phyloP scores from a whole-genome alignment of 2,888 invertebrate species.

The Meloe dianella region DNA sequence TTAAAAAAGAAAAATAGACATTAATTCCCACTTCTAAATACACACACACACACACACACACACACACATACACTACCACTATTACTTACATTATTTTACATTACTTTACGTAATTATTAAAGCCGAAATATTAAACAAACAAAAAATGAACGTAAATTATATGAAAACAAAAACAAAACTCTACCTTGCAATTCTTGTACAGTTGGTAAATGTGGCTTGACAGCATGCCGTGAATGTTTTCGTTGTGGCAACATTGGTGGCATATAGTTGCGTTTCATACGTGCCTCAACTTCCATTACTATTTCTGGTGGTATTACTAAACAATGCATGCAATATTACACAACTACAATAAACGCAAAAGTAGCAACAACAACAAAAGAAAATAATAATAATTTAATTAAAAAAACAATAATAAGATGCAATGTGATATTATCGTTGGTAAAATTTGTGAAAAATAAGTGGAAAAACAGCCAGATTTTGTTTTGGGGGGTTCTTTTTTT shows the following conservation, averaged over 20 bases:
- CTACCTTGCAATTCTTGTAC: constrained; percentile 79
- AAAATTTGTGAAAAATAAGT: constrained; percentile 25
- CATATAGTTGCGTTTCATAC: constrained; percentile 80
- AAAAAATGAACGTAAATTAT: background rate
- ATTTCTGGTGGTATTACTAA: constrained; percentile 88
- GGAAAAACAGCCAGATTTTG: constrained; percentile 23
- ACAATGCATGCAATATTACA: constrained; percentile 41
- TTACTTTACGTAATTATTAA: background rate
- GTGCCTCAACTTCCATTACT: constrained; percentile 86
- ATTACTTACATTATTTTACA: background rate
- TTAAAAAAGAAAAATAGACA: too few relatives aligned
- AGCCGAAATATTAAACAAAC: background rate
- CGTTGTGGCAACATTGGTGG: constrained; percentile 67
- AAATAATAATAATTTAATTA: constrained; percentile 31
- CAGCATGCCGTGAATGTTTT: constrained; percentile 66
- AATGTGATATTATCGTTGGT: constrained; percentile 15
- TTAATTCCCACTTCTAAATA: too few relatives aligned
- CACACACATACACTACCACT: too few relatives aligned
- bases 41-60: too few relatives aligned
- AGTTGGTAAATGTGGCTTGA: constrained; percentile 65
- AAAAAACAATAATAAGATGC: constrained; percentile 34
- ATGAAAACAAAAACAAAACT: constrained; percentile 36
- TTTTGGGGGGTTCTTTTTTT: too few relatives aligned
- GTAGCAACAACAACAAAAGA: constrained; percentile 31
- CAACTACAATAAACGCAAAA: constrained; percentile 48